Evolutionary conservation across 2,797 vertebrate species (phyloP).

Genomic region (Falco naumanni): DNA sequence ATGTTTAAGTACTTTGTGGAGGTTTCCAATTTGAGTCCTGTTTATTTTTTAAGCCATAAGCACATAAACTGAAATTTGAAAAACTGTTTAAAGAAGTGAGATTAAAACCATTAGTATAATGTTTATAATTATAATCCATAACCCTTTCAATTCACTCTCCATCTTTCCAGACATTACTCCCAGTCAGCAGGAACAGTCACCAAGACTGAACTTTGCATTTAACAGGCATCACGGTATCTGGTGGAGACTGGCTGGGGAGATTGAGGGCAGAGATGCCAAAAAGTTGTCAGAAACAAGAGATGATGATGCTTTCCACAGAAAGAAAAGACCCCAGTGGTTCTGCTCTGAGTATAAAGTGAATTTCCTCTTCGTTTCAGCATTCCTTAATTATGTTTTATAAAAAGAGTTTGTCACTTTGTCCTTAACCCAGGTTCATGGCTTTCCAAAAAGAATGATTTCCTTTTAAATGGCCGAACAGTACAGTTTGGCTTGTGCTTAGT

Average conservation of each 20-base stretch:
- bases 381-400: neutral
- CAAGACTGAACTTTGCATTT: neutral
- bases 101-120: neutral
- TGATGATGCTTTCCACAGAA: neutral
- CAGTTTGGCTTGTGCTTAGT: neutral
- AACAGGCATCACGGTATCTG: neutral
- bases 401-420: neutral
- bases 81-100: neutral
- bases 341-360: neutral
- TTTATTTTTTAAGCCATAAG: neutral
- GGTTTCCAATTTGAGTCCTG: neutral
- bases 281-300: neutral
- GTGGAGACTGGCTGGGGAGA: neutral
- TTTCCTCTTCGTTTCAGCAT: neutral
- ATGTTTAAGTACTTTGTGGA: neutral
- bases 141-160: neutral
- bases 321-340: neutral
- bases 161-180: neutral
- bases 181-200: neutral
- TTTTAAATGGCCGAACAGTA: neutral
- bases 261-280: neutral
- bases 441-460: neutral
- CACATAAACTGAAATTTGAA: neutral
- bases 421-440: neutral
- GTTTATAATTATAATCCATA: neutral